Base-by-base conservation (phyloP, 30 jellyfish, hydroid and myxozoan genomes). In the Mastigias papua region DNA sequence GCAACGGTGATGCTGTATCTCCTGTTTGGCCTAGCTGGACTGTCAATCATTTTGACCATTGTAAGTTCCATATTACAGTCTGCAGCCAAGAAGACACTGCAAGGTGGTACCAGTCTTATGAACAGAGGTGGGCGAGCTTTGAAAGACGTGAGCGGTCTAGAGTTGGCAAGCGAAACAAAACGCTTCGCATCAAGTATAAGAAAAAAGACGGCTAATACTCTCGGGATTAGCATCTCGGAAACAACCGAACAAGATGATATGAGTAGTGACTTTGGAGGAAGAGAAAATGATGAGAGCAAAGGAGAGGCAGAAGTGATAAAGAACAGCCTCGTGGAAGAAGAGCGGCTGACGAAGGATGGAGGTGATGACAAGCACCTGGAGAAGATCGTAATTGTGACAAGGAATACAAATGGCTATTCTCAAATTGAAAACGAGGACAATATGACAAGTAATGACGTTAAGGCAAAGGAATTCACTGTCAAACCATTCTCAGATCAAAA, bases 1-100 rank as follows among this genome's bases (percentile, higher is more conserved):
- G 68, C 31, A 0, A 76, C 96, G 0, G 86, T 87, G n/a, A 75
- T 87, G 61, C 74, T 87, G 71, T 87, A 75, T 48, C 90, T 87
- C 16, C 69, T 87, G 16, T 32, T 61, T 30, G 96, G 96, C 64
- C 64, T 87, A 26, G 90, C 96, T 6, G 96, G 91, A 1, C 46
- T 87, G 86, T 57, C 96, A 50, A 87, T 87, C 60, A 76, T 87
- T 19, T 86, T 87, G 30, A 80, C 88, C 17, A 82, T 87, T 30
- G 48, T 87, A 30, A 91, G 96, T 0, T 87, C 96, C 19, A 58
- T 87, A 26, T 27, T 87, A 33, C 81, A 64, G 48, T 69, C 86
- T 10, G 96, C 89, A 3, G 96, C 96, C 16, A 85, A 87, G 73
- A 87, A 70, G 54, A 87, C 96, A 0, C 65, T 87, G 65, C 66